These are phyloP conservation scores for Pachyseris speciosa DNA, from an alignment of 64 coral and sea anemone genomes.

Conservation along the genomic window DNA sequence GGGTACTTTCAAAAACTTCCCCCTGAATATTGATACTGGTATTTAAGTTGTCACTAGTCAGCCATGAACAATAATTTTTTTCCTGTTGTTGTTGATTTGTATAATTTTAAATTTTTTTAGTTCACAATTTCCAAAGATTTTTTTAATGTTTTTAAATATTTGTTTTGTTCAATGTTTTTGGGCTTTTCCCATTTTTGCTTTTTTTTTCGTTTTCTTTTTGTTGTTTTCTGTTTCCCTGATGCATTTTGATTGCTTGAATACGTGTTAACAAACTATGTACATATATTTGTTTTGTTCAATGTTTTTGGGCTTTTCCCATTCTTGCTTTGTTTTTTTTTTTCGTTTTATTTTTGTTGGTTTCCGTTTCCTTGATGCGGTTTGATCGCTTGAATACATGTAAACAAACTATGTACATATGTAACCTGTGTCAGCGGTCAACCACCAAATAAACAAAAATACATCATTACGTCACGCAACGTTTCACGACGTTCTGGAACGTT, in stretches of 20 bases:
- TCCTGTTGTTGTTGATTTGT: not conserved
- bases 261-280: too few relatives aligned
- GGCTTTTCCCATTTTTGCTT: not conserved
- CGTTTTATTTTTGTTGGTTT: too few relatives aligned
- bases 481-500: slow-evolving; percentile 25
- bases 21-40: not conserved
- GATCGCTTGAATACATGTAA: not conserved
- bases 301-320: not conserved
- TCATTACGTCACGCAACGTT: slow-evolving; percentile 57
- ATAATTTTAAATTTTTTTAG: not conserved
- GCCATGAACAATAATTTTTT: not conserved
- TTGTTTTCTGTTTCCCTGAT: too few relatives aligned
- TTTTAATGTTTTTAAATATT: not conserved
- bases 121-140: not conserved
- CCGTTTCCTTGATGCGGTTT: not conserved
- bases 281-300: not conserved
- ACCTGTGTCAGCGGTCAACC: slow-evolving; percentile 9
- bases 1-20: slow-evolving; percentile 15
- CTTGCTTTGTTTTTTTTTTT: not conserved
- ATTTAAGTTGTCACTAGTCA: not conserved
- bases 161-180: not conserved
- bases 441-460: slow-evolving; percentile 11
- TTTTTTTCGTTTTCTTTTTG: not conserved
- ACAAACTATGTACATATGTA: not conserved
- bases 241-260: not conserved